These are phyloP conservation scores for Phenganax stokvisi DNA, from an alignment of 92 coral and sea anemone species.

Conservation along the genomic window DNA sequence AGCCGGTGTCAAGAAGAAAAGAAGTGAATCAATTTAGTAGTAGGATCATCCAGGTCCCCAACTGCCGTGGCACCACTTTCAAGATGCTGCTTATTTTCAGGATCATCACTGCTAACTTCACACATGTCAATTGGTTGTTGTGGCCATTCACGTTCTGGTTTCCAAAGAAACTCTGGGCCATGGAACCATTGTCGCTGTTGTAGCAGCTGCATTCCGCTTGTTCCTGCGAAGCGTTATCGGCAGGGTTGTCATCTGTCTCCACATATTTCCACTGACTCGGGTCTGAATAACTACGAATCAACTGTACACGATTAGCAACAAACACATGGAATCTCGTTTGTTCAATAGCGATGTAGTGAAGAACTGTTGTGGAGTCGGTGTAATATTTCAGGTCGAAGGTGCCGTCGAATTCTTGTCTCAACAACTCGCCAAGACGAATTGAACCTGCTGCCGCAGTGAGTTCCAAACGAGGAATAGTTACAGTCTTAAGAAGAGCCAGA, in stretches of 20 bases:
- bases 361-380: conserved; percentile 44
- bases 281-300: conserved; percentile 45
- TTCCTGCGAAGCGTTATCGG: conserved; percentile 57
- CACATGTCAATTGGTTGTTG: conserved; percentile 51
- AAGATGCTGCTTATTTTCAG: conserved; percentile 45
- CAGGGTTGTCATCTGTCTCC: conserved; percentile 48
- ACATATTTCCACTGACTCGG: conserved; percentile 59
- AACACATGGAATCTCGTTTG: conserved; percentile 44
- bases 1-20: conserved; percentile 60
- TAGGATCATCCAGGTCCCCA: conserved; percentile 12
- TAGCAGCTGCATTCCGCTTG: conserved; percentile 32
- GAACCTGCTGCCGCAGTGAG: conserved; percentile 44
- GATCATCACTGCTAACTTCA: conserved; percentile 45
- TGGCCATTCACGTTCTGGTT: conserved; percentile 49
- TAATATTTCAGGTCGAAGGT: conserved; percentile 34
- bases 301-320: conserved; percentile 57
- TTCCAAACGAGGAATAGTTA: conserved; percentile 43
- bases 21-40: conserved; percentile 47
- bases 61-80: conserved; percentile 31
- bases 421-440: conserved; percentile 39
- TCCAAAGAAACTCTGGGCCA: conserved; percentile 62
- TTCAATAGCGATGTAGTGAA: conserved; percentile 37
- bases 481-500: conserved; percentile 44
- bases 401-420: conserved; percentile 35
- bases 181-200: conserved; percentile 48